Evolutionary conservation across 2,113 vertebrate genomes (phyloP).

Genomic region (Paratilapia polleni): DNA sequence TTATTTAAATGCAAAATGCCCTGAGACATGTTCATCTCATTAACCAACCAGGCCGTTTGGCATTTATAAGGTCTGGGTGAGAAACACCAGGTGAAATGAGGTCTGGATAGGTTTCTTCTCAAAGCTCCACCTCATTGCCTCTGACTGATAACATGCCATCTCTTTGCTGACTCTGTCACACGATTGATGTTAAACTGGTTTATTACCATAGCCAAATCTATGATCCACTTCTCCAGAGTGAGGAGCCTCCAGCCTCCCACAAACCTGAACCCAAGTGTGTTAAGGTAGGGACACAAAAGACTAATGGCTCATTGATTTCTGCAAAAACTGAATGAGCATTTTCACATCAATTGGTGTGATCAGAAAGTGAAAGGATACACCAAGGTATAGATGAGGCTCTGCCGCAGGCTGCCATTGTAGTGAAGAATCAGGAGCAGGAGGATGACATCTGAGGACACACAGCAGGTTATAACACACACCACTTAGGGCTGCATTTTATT

Average conservation of each 20-base stretch:
- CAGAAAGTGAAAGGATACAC: constrained; percentile 80
- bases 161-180: constrained; percentile 7
- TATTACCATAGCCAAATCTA: constrained; percentile 90
- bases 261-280: constrained; percentile 77
- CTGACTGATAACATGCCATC: constrained; percentile 37
- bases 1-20: constrained; percentile 12
- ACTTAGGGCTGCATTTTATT: background rate
- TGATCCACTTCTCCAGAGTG: constrained; percentile 86
- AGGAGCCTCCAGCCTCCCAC: constrained; percentile 86
- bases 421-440: constrained; percentile 88
- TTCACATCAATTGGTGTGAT: background rate
- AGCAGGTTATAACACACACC: background rate
- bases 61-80: constrained; percentile 11
- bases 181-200: constrained; percentile 18
- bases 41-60: constrained; percentile 1
- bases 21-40: constrained; percentile 25
- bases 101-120: constrained; percentile 21
- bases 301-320: constrained; percentile 15
- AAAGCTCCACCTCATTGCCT: constrained; percentile 39
- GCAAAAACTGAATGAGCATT: background rate
- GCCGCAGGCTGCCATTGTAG: constrained; percentile 83
- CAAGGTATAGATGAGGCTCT: constrained; percentile 77
- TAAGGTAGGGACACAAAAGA: constrained; percentile 43
- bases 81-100: constrained; percentile 9
- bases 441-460: constrained; percentile 83